Evolutionary conservation across 2,888 invertebrate species (phyloP).

Genomic region (Leptothorax acervorum): DNA sequence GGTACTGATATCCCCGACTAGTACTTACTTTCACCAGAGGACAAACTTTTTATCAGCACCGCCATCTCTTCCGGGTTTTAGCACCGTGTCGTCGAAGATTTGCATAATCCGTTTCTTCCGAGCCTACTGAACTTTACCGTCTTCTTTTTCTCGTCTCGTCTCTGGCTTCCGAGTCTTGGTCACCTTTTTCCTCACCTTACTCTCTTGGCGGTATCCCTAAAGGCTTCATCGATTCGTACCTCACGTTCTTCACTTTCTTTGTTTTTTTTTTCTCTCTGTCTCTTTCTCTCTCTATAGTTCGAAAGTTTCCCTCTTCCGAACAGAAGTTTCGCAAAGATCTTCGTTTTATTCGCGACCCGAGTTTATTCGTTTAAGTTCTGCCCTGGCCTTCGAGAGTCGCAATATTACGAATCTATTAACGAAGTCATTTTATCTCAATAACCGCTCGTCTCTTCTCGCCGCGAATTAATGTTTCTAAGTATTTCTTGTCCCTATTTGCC

Average conservation of each 20-base stretch:
- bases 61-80: slow-evolving; percentile 45
- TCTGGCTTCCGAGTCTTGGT: slow-evolving; percentile 33
- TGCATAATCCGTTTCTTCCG: slow-evolving; percentile 71
- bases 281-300: not conserved
- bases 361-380: slow-evolving; percentile 35
- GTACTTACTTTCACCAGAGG: slow-evolving; percentile 44
- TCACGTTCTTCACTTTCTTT: not conserved
- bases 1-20: slow-evolving; percentile 41
- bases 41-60: slow-evolving; percentile 49
- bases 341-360: slow-evolving; percentile 41
- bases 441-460: slow-evolving; percentile 10
- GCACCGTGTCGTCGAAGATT: slow-evolving; percentile 58
- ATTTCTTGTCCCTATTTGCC: slow-evolving; percentile 1
- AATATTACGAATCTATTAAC: slow-evolving; percentile 51
- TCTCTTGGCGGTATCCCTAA: slow-evolving; percentile 19
- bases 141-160: slow-evolving; percentile 35
- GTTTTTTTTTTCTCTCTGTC: not conserved
- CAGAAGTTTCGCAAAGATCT: slow-evolving; percentile 40
- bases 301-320: slow-evolving; percentile 27
- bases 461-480: slow-evolving; percentile 40
- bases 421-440: slow-evolving; percentile 52
- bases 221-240: slow-evolving; percentile 49
- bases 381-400: slow-evolving; percentile 4
- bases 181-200: slow-evolving; percentile 22
- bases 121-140: slow-evolving; percentile 52